Evolutionary conservation across 2,888 invertebrate species (phyloP).

Genomic region (Bombylius discolor): DNA sequence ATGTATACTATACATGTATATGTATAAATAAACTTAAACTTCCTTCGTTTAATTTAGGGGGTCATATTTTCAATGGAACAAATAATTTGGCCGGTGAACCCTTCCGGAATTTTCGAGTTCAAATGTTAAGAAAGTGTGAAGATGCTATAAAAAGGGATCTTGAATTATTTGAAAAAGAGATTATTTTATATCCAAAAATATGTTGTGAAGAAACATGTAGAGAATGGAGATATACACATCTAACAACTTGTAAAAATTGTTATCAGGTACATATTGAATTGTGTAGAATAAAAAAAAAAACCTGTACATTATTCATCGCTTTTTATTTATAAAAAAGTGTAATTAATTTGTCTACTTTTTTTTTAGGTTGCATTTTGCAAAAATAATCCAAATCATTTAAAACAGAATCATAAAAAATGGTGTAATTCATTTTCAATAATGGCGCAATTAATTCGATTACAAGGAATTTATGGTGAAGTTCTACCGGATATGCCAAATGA

Average conservation of each 20-base stretch:
- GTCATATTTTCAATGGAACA: conserved; percentile 41
- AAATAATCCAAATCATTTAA: conserved; percentile 39
- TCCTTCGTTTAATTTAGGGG: conserved; percentile 31
- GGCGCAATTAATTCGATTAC: conserved; percentile 45
- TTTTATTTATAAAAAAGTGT: no score
- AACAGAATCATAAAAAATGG: conserved; percentile 44
- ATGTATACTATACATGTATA: no score
- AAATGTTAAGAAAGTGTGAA: conserved; percentile 47
- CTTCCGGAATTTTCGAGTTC: conserved; percentile 49
- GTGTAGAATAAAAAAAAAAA: no score
- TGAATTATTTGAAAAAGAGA: conserved; percentile 54
- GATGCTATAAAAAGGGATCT: conserved; percentile 44
- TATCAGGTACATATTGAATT: conserved; percentile 34
- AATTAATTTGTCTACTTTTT: neutral
- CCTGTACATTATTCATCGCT: no score
- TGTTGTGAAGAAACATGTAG: conserved; percentile 45
- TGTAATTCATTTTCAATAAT: conserved; percentile 50
- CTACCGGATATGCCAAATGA: conserved; percentile 46
- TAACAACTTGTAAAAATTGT: conserved; percentile 45
- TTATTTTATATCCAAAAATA: conserved; percentile 51
- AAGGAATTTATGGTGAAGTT: conserved; percentile 44
- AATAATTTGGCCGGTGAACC: conserved; percentile 42
- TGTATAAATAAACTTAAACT: neutral
- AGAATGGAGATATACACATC: conserved; percentile 39
- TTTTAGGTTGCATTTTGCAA: conserved; percentile 43